These are phyloP conservation scores for Bombus waltoni DNA, from an alignment of 1,140 invertebrate species.

Conservation along the genomic window DNA sequence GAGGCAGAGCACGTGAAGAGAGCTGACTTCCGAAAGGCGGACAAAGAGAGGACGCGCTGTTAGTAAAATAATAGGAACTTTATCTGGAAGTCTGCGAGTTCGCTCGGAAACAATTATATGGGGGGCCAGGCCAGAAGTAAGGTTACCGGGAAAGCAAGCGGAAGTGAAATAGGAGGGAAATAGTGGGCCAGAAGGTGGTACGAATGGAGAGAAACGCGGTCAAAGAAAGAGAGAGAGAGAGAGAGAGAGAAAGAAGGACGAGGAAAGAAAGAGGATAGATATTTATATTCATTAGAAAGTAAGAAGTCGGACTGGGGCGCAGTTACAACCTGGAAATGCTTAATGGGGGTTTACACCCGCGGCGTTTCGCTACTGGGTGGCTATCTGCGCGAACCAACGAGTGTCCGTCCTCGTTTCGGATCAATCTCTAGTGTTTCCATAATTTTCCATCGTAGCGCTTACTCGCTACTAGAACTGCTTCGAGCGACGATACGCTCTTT, in stretches of 20 bases:
- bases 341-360: constrained; percentile 62
- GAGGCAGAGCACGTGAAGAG: background rate
- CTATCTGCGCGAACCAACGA: constrained; percentile 47
- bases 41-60: constrained; percentile 29
- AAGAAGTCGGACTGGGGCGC: constrained; percentile 61
- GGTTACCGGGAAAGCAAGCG: constrained; percentile 6
- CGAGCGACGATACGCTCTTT: background rate
- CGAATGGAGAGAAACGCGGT: background rate
- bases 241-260: background rate
- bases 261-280: constrained; percentile 38
- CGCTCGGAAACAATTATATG: constrained; percentile 70
- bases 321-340: constrained; percentile 64
- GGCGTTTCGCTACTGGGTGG: constrained; percentile 41
- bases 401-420: constrained; percentile 32
- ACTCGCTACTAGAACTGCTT: background rate
- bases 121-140: constrained; percentile 20
- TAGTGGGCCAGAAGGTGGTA: background rate
- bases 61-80: constrained; percentile 72
- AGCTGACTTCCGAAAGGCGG: background rate
- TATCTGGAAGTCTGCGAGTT: constrained; percentile 67
- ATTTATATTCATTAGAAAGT: constrained; percentile 75
- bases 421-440: constrained; percentile 32
- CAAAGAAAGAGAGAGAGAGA: background rate
- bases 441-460: background rate
- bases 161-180: constrained; percentile 32